These are phyloP conservation scores for Chloroceryle amazona DNA, from an alignment of 2,797 vertebrate genomes.

Conservation along the genomic window DNA sequence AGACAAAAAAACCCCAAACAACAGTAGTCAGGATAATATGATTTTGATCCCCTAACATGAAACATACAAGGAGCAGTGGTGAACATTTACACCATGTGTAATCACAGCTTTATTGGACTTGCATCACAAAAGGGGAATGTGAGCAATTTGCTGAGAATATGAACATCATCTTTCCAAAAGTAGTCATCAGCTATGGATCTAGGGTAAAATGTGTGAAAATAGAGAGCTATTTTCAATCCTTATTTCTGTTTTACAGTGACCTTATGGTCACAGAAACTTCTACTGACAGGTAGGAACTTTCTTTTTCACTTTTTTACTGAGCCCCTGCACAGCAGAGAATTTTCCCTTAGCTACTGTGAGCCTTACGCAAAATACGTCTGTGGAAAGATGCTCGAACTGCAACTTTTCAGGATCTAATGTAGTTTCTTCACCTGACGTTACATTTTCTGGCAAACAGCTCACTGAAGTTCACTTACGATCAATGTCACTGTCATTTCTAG, in stretches of 20 bases:
- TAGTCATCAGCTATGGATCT: background rate
- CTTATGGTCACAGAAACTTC: background rate
- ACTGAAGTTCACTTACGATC: slow-evolving; percentile 12
- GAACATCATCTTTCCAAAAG: background rate
- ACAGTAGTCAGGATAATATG: background rate
- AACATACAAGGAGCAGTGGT: background rate
- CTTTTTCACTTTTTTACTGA: background rate
- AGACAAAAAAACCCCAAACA: background rate
- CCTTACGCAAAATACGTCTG: background rate
- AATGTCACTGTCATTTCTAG: slow-evolving; percentile 25
- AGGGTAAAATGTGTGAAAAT: background rate
- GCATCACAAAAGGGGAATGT: background rate
- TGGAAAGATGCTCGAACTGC: background rate
- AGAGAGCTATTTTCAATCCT: background rate
- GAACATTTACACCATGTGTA: background rate
- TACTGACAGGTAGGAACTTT: background rate
- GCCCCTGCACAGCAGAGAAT: background rate
- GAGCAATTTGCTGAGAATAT: background rate
- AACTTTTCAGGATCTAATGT: background rate
- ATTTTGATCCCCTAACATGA: background rate
- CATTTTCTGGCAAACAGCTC: background rate
- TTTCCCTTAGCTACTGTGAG: background rate
- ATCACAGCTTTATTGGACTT: background rate
- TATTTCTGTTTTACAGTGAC: background rate
- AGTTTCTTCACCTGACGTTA: slow-evolving; percentile 31